Base-by-base conservation (phyloP, 2,888 invertebrate species). In the Limnephilus rhombicus region DNA sequence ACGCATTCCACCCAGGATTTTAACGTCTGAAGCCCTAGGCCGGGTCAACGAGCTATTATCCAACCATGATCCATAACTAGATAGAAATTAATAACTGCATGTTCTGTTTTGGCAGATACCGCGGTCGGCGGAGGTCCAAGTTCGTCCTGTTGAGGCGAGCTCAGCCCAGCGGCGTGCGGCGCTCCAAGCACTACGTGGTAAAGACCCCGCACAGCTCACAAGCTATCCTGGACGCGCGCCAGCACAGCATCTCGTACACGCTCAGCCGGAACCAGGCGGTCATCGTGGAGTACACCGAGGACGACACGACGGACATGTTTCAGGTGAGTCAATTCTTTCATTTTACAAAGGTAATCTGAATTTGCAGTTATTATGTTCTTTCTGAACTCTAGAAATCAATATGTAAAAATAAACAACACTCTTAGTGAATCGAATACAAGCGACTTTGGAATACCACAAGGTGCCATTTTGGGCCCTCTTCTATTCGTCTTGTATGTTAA, bases 251-350 rank as follows among this genome's bases (percentile, higher is more conserved):
- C 95, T 99, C 99, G 81, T 99, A 99, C 96, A 99, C 99, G 93
- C 97, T 99, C 94, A 98, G 98, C 94, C 97, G 99, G 95, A 99
- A 98, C 95, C 99, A 99, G 96, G 99, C 99, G 91, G 99, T 99
- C 94, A 99, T 99, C 95, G 99, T 99, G 91, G 99, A 99, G 96
- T 99, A 99, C 96, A 98, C 98, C 94, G 98, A 98, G 95, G 99
- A 99, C 96, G 97, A 98, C 92, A 98, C 98, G 95, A 99, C 99
- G 91, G 99, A 99, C 96, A 99, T 99, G 99, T 99, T 99, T 96
- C 99, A 99, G 97, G 99, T 99, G 95, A 95, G 96, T 94, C 37
- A 7, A 11, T 34, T n/a, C 24, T 18, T 18, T 18, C 15, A 13
- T 49, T 49, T 49, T 13, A 13, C 45, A 41, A 41, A 41, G 5